These are phyloP conservation scores for Conus betulinus DNA, from an alignment of 1,140 invertebrate genomes.

Conservation along the genomic window DNA sequence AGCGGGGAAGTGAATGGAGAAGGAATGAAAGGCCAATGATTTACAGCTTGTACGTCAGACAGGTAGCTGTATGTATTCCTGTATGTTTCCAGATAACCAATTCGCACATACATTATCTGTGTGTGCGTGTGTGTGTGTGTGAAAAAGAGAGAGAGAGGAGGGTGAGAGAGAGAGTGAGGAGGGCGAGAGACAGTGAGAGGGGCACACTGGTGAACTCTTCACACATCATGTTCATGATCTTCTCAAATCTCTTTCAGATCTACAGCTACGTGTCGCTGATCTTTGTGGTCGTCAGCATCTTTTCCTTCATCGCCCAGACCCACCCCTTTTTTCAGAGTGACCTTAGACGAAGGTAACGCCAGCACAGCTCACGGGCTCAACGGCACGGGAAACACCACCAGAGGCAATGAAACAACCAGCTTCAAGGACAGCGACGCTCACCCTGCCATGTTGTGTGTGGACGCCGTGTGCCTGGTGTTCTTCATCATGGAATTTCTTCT, in stretches of 20 bases:
- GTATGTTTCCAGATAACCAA: too few species aligned
- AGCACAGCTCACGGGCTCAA: not conserved
- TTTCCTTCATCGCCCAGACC: constrained; percentile 58
- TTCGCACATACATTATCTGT: too few species aligned
- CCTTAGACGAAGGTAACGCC: not conserved
- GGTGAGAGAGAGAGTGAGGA: too few species aligned
- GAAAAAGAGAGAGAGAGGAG: too few species aligned
- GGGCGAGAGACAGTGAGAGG: not conserved
- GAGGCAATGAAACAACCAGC: not conserved
- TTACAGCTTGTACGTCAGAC: too few species aligned
- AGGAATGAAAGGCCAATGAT: too few species aligned
- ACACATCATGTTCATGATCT: not conserved
- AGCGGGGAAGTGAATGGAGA: too few species aligned
- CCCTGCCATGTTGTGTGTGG: constrained; percentile 50
- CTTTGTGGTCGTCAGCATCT: constrained; percentile 58
- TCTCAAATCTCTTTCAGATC: constrained; percentile 47
- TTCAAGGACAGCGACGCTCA: constrained; percentile 31
- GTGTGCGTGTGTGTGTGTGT: too few species aligned
- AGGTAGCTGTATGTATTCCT: too few species aligned
- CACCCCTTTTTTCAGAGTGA: constrained; percentile 47
- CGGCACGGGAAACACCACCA: not conserved
- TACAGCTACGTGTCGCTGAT: constrained; percentile 57
- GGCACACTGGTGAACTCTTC: not conserved
- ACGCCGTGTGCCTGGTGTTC: constrained; percentile 72
- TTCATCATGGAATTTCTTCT: constrained; percentile 74